Evolutionary conservation across 2,113 vertebrate genomes (phyloP), one percentile per base, ranked within the genome.

Genomic region (Lophura nycthemera): DNA sequence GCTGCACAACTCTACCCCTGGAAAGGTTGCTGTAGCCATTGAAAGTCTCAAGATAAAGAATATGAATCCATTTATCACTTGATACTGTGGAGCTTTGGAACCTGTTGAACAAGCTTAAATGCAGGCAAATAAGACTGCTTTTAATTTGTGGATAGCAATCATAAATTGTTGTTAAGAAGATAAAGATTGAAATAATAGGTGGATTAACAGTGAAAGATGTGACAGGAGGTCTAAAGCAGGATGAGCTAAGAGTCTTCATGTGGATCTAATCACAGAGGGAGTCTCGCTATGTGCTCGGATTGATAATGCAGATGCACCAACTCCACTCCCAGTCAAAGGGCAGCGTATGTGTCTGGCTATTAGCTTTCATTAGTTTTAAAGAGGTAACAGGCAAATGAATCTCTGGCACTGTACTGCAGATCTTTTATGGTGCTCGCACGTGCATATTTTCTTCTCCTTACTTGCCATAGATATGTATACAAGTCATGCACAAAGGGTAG

Each of bases 171-270:
- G 45, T 93, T 63, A 61, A 13, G 83, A 92, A 81, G 80, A 89
- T 79, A 93, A 87, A 92, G 85, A 70, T 2, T 1, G 1, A 89
- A 90, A 52, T 92, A 95, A 92, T 24, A 57, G 40, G 45, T 73
- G 59, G 74, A 59, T 94, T 92, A 90, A 48, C 57, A 63, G 40
- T 52, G 66, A 88, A 85, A 78, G 91, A 76, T 92, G 86, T 79
- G 81, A 57, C 81, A 76, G 86, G 66, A 87, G 73, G 77, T 86
- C 65, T 1, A 0, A 83, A 70, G 74, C 52, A 87, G 83, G 73
- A n/a, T 75, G 73, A 75, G 91, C 73, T 52, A 24, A 75, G 66
- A 75, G 36, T 59, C 92, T 72, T 18, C 82, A 88, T 27, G 80
- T 91, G 95, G 72, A 66, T 93, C 72, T 88, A 63, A 85, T 95